Conservation (phyloP, 2,797 vertebrate species). For the Spinibarbus caldwelli region DNA sequence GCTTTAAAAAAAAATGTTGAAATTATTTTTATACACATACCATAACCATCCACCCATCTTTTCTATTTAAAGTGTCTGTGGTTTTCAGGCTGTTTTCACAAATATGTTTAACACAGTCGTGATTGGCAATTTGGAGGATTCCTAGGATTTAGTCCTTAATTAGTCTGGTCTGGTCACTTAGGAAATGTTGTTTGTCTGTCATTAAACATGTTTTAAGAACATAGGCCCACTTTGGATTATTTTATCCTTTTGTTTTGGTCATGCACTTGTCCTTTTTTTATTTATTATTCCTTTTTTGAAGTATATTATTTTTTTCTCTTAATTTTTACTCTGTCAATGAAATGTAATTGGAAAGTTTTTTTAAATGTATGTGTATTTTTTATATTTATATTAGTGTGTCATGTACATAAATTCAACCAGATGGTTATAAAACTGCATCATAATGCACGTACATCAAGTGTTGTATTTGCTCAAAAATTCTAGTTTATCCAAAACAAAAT, state of each 20-base stretch:
- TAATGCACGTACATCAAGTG: background rate
- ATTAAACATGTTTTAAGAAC: constrained; percentile 4
- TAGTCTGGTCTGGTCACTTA: background rate
- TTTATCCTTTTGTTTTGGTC: background rate
- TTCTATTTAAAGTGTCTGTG: background rate
- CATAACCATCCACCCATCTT: background rate
- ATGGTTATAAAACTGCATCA: background rate
- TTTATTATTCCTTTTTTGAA: too few species aligned
- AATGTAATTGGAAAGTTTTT: background rate
- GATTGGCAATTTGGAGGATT: background rate
- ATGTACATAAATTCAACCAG: background rate
- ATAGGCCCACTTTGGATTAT: background rate
- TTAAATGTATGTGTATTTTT: background rate
- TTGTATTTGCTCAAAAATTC: background rate
- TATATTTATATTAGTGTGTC: background rate
- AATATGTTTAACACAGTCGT: background rate
- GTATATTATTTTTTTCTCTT: too few species aligned
- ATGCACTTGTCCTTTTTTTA: too few species aligned
- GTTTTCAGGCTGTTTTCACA: background rate
- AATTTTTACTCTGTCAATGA: background rate
- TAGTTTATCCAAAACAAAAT: background rate
- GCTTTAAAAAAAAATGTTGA: background rate
- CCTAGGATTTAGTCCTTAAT: background rate
- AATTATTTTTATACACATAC: too few species aligned
- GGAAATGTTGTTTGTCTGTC: background rate